Evolutionary conservation across 2,888 invertebrate genomes (phyloP).

Genomic region (Allacma fusca): DNA sequence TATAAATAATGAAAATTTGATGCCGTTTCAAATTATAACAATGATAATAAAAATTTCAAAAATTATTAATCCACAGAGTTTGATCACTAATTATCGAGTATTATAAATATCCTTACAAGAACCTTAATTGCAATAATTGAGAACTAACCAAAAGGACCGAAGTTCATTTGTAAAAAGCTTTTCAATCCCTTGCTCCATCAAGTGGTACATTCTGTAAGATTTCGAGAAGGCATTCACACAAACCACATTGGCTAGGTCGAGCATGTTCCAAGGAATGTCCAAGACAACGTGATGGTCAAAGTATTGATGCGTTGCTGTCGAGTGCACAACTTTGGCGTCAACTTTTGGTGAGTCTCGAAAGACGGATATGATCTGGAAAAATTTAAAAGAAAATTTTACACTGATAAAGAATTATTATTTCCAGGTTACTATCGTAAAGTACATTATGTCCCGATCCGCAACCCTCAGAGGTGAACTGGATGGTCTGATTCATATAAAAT

Average conservation of each 20-base stretch:
- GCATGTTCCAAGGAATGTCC: conserved; percentile 53
- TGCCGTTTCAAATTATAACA: not conserved
- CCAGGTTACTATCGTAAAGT: too few relatives aligned
- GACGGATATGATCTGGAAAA: not conserved
- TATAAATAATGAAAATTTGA: not conserved
- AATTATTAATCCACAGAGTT: too few relatives aligned
- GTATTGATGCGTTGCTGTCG: conserved; percentile 21
- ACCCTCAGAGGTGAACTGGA: not conserved
- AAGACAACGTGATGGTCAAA: conserved; percentile 39
- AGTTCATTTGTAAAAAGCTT: conserved; percentile 50
- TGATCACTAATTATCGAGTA: too few relatives aligned
- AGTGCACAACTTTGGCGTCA: not conserved
- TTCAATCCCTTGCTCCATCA: conserved; percentile 53
- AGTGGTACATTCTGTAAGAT: conserved; percentile 51
- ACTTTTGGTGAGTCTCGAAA: not conserved
- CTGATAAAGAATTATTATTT: too few relatives aligned
- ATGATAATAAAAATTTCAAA: not conserved
- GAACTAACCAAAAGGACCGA: conserved; percentile 45
- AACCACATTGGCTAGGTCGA: conserved; percentile 46
- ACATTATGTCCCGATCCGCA: not conserved
- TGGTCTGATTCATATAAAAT: not conserved
- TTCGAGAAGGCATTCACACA: conserved; percentile 47
- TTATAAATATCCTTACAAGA: too few relatives aligned
- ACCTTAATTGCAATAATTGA: too few relatives aligned
- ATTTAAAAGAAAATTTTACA: conserved; percentile 5